Percentiles rank a stretch among this genome's conserved stretches.
Conservation (phyloP, 35 echinoderm and acorn worm genomes). For the Ophioderma brevispina region DNA sequence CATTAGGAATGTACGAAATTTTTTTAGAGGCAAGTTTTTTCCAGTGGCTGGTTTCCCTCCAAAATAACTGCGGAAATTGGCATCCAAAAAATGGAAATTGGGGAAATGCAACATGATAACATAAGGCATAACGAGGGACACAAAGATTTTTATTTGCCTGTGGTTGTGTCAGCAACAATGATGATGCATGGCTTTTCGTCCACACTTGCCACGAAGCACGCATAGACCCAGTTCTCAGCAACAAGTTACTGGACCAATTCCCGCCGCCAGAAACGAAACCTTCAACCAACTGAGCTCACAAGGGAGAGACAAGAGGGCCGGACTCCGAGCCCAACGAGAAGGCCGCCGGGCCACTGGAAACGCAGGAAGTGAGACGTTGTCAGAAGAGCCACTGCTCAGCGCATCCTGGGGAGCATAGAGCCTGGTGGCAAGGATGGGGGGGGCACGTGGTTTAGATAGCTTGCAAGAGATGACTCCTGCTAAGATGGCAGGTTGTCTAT, state of each 20-base stretch:
- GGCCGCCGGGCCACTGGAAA: conserved; percentile 49
- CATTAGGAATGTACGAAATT: too few relatives aligned
- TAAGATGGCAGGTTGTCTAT: conserved; percentile 77
- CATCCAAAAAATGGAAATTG: too few relatives aligned
- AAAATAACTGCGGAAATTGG: too few relatives aligned
- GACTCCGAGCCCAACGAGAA: conserved; percentile 70
- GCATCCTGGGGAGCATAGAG: conserved; percentile 81
- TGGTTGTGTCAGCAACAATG: too few relatives aligned
- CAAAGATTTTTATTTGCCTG: background rate
- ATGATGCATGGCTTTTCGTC: background rate
- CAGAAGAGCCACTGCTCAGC: conserved; percentile 80
- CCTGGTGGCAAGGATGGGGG: conserved; percentile 29
- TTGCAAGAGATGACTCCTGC: conserved; percentile 52
- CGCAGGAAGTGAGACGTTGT: conserved; percentile 58
- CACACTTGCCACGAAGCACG: conserved; percentile 48
- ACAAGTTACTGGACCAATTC: conserved; percentile 85
- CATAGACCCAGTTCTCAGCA: conserved; percentile 71
- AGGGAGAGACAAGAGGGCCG: conserved; percentile 77
- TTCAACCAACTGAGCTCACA: conserved; percentile 70
- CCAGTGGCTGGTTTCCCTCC: background rate
- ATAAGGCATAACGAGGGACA: background rate
- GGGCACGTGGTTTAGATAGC: conserved; percentile 36
- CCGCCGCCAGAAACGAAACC: conserved; percentile 84
- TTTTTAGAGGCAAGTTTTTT: background rate
- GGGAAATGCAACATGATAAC: background rate